Conservation (phyloP, 1,140 invertebrate species). For the Leptinotarsa defecta region DNA sequence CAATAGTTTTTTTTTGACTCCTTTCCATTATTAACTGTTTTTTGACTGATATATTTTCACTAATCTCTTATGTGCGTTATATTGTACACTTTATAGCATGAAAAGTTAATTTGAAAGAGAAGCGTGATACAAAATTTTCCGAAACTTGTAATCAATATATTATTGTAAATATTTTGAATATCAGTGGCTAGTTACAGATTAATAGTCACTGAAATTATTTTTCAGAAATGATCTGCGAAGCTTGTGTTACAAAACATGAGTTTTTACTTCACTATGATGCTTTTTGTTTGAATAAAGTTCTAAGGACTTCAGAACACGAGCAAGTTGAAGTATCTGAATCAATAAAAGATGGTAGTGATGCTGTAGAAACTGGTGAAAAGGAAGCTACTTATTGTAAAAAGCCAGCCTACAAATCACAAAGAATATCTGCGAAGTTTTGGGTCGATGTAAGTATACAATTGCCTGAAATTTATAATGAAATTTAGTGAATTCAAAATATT, state of each 20-base stretch:
- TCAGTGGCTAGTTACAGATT: no score
- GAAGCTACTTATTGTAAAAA: slow-evolving; percentile 44
- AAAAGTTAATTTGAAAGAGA: no score
- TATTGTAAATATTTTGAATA: no score
- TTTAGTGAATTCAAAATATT: neutral
- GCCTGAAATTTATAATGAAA: neutral
- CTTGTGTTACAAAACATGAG: slow-evolving; percentile 73
- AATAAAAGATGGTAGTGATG: slow-evolving; percentile 4
- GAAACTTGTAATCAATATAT: no score
- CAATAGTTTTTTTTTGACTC: no score
- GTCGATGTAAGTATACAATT: slow-evolving; percentile 51
- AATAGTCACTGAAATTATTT: slow-evolving; percentile 53
- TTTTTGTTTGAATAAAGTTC: slow-evolving; percentile 48
- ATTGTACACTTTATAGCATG: no score
- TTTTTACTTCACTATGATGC: slow-evolving; percentile 77
- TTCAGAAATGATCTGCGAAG: slow-evolving; percentile 78
- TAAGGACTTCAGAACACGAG: slow-evolving; percentile 31
- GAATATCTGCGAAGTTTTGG: slow-evolving; percentile 67
- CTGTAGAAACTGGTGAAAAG: slow-evolving; percentile 20
- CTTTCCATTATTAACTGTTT: no score
- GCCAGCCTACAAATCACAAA: slow-evolving; percentile 46
- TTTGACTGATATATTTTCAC: no score
- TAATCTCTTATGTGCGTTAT: no score
- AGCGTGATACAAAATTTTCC: no score
- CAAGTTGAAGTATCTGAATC: slow-evolving; percentile 34